Base-by-base conservation (phyloP, 2,113 vertebrate genomes). In the Chionomys nivalis region DNA sequence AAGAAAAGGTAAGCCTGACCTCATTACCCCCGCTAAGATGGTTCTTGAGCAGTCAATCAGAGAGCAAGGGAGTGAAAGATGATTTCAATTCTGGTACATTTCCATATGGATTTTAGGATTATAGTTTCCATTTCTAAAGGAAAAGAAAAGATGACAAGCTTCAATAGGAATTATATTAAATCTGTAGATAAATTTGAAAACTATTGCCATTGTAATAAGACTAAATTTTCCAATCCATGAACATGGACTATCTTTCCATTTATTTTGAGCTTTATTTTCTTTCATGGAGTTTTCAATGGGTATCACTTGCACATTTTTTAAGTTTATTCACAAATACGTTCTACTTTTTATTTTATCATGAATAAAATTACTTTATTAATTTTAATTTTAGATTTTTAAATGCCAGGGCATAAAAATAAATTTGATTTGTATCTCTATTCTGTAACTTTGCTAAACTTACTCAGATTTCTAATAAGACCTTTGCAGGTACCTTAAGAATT, bases 1-100 rank as follows among this genome's bases (percentile, higher is more conserved):
- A 98, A 52, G 98, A 97, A 94, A 97, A 97, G 96, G 98, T 98
- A 24, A 96, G 96, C 28, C 10, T 0, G 4, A 12, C n/a, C 33
- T 36, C 68, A 17, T 7, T 31, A n/a, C n/a, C 3, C 68, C 36
- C 55, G 33, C 14, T 17, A 21, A 16, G 75, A 44, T 39, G 31
- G 31, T 31, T 87, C 31, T 49, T 26, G 44, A n/a, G 12, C 26
- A 0, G 31, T 21, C 21, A 0, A 0, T 0, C 12, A 47, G 8
- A 24, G 24, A 49, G 24, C 39, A 47, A 7, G 39, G n/a, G 4
- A n/a, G 13, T 7, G 14, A 39, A 87, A 33, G 31, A 52, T 13
- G 4, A 8, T 58, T 39, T 82, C 12, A 61, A 7, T 26, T 13
- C 36, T 9, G 14, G 24, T 14, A 47, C 23, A 47, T n/a, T 72